Base-by-base conservation (phyloP, 1,140 invertebrate species). In the Whitmania pigra region DNA sequence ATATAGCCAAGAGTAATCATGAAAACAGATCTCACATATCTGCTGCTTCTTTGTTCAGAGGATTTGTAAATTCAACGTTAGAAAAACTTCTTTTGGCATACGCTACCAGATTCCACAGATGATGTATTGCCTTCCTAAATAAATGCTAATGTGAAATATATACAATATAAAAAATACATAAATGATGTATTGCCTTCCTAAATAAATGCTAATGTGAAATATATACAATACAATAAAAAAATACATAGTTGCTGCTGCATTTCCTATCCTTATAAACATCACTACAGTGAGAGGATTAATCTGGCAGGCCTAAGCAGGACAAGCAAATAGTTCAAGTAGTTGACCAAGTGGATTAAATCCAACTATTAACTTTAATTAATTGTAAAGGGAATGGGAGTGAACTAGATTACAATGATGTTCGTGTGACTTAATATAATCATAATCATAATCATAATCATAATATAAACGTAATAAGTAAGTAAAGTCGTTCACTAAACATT, bases 181-280 rank as follows among this genome's bases (percentile, higher is more conserved):
- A 83, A 83, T 92, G 88, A 82, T 94, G 87, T 63, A 89, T 86
- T 77, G 87, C 87, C 79, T 86, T 87, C 76, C 82, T 83, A 73
- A 20, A 78, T 75, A 73, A 60, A 76, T 49, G 63, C 54, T 67
- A 53, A 67, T 22, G 18, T 27, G 18, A 71, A 69, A 71, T 22
- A 71, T 49, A 54, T 25, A 54, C 6, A 29, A 20, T 27, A 73
- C 67, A n/a, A n/a, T n/a, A n/a, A 54, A 70, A 40, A n/a, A n/a
- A n/a, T n/a, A n/a, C 90, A 94, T 54, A 95, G 84, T 83, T 92
- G 88, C 82, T 94, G 87, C n/a, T n/a, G n/a, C n/a, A n/a, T n/a
- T n/a, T n/a, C n/a, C n/a, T n/a, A n/a, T n/a, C n/a, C n/a, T n/a
- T n/a, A n/a, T n/a, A n/a, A n/a, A n/a, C n/a, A n/a, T n/a, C n/a